Evolutionary conservation across 1,140 invertebrate genomes (phyloP).

Genomic region (Aphis gossypii): DNA sequence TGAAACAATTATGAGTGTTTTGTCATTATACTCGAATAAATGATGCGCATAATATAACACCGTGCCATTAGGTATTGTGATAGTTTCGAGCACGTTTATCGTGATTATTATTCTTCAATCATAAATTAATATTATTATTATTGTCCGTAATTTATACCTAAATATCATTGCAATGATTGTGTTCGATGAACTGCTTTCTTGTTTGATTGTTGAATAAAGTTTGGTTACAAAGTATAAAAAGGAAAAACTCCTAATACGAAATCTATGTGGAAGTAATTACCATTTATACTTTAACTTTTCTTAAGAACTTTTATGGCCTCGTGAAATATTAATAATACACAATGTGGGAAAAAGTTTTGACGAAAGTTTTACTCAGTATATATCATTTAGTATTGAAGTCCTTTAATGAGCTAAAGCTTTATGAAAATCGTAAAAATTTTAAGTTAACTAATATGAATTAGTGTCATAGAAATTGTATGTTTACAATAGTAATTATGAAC

Average conservation of each 20-base stretch:
- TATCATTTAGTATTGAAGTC: conserved; percentile 41
- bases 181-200: neutral
- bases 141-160: neutral
- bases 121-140: conserved; percentile 7
- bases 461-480: neutral
- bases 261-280: conserved; percentile 55
- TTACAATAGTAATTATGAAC: neutral
- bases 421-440: neutral
- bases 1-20: conserved; percentile 8
- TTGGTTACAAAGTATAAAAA: conserved; percentile 25
- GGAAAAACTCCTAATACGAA: neutral
- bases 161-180: neutral
- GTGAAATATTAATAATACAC: conserved; percentile 54
- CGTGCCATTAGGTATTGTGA: neutral
- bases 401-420: neutral
- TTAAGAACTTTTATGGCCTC: conserved; percentile 38
- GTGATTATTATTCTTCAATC: neutral
- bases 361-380: conserved; percentile 47
- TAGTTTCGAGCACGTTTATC: neutral
- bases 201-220: conserved; percentile 22
- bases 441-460: neutral
- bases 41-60: neutral
- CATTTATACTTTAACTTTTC: conserved; percentile 40
- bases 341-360: conserved; percentile 46
- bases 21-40: conserved; percentile 24